Percentiles rank a stretch among this genome's conserved stretches.
Evolutionary conservation across 2,113 vertebrate species (phyloP).

Genomic region (Cisticola juncidis): DNA sequence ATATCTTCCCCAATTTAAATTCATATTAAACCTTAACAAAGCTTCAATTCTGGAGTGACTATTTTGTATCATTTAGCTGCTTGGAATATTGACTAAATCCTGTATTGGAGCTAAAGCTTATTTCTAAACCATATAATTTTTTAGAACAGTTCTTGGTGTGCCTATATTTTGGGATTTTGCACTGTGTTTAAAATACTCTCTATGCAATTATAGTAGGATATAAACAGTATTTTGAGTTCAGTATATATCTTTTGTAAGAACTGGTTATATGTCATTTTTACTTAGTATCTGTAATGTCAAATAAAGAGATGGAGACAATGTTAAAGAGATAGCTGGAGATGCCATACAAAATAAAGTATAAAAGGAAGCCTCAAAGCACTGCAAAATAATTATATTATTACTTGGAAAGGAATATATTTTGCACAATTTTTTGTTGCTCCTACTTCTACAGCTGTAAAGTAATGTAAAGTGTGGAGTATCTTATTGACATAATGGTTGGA

Average conservation of each 20-base stretch:
- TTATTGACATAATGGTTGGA: not conserved
- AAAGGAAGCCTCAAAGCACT: constrained; percentile 89
- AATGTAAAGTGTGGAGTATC: not conserved
- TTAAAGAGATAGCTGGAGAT: constrained; percentile 86
- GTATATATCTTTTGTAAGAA: not conserved
- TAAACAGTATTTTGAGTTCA: not conserved
- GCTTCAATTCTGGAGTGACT: not conserved
- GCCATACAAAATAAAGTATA: constrained; percentile 90
- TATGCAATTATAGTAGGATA: not conserved
- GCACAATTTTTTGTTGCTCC: not conserved
- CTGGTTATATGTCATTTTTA: not conserved
- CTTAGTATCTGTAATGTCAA: constrained; percentile 77
- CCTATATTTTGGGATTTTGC: not conserved
- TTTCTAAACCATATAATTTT: not conserved
- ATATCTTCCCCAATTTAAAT: not conserved
- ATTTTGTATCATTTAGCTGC: not conserved
- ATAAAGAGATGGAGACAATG: constrained; percentile 85
- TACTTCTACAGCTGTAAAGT: too few species aligned
- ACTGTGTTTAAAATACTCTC: not conserved
- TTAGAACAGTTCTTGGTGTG: not conserved
- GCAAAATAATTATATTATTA: constrained; percentile 79
- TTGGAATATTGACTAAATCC: not conserved
- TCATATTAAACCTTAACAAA: not conserved
- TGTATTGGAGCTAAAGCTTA: not conserved
- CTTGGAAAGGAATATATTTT: not conserved